Evolutionary conservation across 2,797 vertebrate genomes (phyloP).

Genomic region (Galago senegalensis): DNA sequence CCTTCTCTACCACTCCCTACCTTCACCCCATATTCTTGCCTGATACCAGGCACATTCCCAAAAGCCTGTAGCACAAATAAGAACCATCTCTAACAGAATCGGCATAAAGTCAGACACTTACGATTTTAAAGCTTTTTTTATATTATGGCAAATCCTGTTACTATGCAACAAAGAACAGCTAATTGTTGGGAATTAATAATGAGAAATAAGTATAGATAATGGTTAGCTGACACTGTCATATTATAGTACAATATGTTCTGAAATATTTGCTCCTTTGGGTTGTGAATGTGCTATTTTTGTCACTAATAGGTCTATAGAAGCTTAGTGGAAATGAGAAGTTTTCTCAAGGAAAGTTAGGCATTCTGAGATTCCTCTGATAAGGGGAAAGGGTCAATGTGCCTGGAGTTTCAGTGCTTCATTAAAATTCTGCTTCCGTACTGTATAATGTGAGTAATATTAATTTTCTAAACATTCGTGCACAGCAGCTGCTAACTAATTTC

Average conservation of each 20-base stretch:
- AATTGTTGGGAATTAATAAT: conserved; percentile 87
- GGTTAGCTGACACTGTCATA: conserved; percentile 83
- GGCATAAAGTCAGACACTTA: conserved; percentile 60
- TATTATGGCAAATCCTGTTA: conserved; percentile 83
- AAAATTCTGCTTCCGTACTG: conserved; percentile 89
- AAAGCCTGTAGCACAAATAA: conserved; percentile 55
- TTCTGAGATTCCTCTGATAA: conserved; percentile 89
- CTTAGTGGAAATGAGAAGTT: conserved; percentile 87
- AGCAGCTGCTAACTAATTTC: conserved; percentile 91
- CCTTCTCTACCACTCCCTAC: background rate
- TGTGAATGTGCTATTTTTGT: conserved; percentile 85
- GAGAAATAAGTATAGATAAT: conserved; percentile 85
- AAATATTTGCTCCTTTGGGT: conserved; percentile 85
- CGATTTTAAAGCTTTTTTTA: conserved; percentile 70
- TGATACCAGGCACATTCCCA: background rate
- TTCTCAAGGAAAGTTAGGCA: conserved; percentile 85
- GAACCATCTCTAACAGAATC: conserved; percentile 57
- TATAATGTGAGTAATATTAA: conserved; percentile 91
- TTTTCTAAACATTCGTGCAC: conserved; percentile 91
- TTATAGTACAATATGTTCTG: conserved; percentile 83
- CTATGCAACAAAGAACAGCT: conserved; percentile 84
- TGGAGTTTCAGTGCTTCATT: conserved; percentile 90
- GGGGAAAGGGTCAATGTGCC: conserved; percentile 89
- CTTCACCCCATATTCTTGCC: background rate
- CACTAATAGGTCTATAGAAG: conserved; percentile 83